Conservation (phyloP, 2,888 invertebrate genomes). For the Parnassius glacialis region DNA sequence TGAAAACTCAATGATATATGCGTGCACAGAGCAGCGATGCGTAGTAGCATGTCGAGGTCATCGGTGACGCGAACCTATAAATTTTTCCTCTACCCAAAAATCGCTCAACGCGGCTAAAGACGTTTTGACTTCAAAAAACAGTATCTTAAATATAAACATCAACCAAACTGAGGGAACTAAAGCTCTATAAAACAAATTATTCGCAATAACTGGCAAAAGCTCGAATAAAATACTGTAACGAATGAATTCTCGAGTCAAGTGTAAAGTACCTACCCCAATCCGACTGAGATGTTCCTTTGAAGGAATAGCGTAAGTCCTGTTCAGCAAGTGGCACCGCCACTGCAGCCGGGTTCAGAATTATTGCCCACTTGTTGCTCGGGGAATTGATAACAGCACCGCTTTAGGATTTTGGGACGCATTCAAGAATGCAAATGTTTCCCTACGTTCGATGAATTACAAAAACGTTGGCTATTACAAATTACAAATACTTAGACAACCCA, state of each 20-base stretch:
- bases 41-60: too few relatives aligned
- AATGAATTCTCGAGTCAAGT: constrained; percentile 15
- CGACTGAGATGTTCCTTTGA: constrained; percentile 24
- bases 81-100: too few relatives aligned
- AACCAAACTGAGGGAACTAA: background rate
- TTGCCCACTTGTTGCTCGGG: constrained; percentile 77
- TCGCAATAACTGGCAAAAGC: background rate
- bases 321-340: constrained; percentile 43
- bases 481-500: background rate
- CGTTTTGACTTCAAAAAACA: too few relatives aligned
- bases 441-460: constrained; percentile 34
- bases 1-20: too few relatives aligned
- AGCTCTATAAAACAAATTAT: background rate
- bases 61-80: too few relatives aligned
- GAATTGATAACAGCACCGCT: constrained; percentile 73
- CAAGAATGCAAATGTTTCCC: constrained; percentile 55
- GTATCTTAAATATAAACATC: background rate
- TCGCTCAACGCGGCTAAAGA: too few relatives aligned
- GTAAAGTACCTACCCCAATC: constrained; percentile 14
- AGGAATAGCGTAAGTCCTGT: constrained; percentile 41
- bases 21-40: too few relatives aligned
- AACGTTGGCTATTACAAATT: constrained; percentile 21
- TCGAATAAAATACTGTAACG: constrained; percentile 6
- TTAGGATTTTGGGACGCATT: constrained; percentile 62
- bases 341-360: constrained; percentile 74